Evolutionary conservation across 2,113 vertebrate species (phyloP).

Genomic region (Papio anubis): DNA sequence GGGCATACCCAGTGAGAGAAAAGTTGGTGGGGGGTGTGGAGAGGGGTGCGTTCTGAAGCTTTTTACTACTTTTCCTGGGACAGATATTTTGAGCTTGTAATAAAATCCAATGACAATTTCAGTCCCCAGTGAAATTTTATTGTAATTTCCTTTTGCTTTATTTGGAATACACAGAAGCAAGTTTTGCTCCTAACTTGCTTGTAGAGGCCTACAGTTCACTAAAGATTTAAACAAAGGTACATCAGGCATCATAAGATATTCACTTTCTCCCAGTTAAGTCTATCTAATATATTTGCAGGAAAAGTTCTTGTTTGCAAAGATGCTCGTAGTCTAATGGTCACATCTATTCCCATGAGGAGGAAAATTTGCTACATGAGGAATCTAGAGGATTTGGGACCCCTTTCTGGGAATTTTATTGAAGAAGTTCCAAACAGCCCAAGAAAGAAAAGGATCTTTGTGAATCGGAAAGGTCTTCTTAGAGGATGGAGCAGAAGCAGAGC

Average conservation of each 20-base stretch:
- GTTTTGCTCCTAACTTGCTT: not conserved
- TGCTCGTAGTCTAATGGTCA: not conserved
- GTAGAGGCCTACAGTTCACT: not conserved
- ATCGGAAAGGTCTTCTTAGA: not conserved
- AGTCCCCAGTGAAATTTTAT: not conserved
- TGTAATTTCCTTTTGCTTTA: constrained; percentile 30
- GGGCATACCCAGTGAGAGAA: not conserved
- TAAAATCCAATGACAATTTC: constrained; percentile 32
- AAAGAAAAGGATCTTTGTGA: not conserved
- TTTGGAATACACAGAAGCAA: constrained; percentile 19
- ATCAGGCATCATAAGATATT: not conserved
- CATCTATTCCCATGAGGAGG: not conserved
- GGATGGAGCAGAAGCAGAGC: not conserved
- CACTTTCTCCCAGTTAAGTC: not conserved
- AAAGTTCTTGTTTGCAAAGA: not conserved
- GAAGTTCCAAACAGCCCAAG: not conserved
- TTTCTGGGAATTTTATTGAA: not conserved
- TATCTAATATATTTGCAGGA: not conserved
- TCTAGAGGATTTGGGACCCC: not conserved
- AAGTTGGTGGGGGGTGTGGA: no score
- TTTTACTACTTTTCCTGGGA: constrained; percentile 11
- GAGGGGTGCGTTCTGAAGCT: not conserved
- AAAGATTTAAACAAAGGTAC: not conserved
- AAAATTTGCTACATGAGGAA: not conserved
- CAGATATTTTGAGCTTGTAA: not conserved